Percentiles rank a stretch among this genome's conserved stretches.
Evolutionary conservation across 2,113 vertebrate genomes (phyloP).

Genomic region (Arvicanthis niloticus): DNA sequence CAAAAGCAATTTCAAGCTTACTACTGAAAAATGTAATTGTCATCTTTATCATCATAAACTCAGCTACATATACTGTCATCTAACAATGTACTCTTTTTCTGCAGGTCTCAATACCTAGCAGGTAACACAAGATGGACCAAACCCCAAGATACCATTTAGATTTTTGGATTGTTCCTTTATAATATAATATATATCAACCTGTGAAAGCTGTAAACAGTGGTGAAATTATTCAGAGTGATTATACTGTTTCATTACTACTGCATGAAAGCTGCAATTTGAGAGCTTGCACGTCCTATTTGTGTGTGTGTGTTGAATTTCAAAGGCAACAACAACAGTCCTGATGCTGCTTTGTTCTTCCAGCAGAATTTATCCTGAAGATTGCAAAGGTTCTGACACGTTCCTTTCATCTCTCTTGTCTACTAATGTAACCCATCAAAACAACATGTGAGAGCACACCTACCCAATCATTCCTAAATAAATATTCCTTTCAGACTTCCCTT

Average conservation of each 20-base stretch:
- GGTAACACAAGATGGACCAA: constrained; percentile 58
- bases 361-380: constrained; percentile 77
- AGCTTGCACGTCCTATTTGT: constrained; percentile 68
- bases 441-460: constrained; percentile 56
- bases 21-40: not conserved
- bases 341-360: constrained; percentile 79
- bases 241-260: constrained; percentile 77
- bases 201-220: constrained; percentile 72
- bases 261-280: constrained; percentile 82
- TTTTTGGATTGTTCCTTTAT: constrained; percentile 52
- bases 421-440: constrained; percentile 85
- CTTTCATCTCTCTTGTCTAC: constrained; percentile 78
- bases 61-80: constrained; percentile 16
- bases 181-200: constrained; percentile 72
- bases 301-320: constrained; percentile 75
- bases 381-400: constrained; percentile 77
- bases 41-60: constrained; percentile 63
- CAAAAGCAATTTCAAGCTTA: constrained; percentile 63
- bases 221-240: constrained; percentile 78
- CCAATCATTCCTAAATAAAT: constrained; percentile 79
- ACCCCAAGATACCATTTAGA: constrained; percentile 60
- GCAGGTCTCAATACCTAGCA: constrained; percentile 50
- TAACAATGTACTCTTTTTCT: constrained; percentile 13
- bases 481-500: constrained; percentile 69
- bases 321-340: constrained; percentile 74